A percentile compares a stretch with the other conserved stretches of the same genome.
Evolutionary conservation across 2,797 vertebrate species (phyloP).

Genomic region (Ataeniobius toweri): DNA sequence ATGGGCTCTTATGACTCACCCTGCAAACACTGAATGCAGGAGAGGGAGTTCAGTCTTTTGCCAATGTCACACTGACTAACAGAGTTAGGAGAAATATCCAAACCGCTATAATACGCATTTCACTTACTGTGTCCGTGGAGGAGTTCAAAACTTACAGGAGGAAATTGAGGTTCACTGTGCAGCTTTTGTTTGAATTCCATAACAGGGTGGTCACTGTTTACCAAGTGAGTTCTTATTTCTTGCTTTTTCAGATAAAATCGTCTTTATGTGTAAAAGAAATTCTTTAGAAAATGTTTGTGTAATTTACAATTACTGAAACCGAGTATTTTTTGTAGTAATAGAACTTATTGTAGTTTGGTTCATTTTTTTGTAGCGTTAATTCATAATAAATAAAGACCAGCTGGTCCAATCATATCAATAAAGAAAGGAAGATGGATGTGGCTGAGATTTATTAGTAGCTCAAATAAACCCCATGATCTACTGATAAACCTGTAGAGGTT

Average conservation of each 20-base stretch:
- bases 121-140: constrained; percentile 27
- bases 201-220: not conserved
- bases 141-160: constrained; percentile 32
- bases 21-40: constrained; percentile 62
- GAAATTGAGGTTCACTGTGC: constrained; percentile 23
- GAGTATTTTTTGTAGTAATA: too few species aligned
- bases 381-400: not conserved
- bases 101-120: constrained; percentile 46
- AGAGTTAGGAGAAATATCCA: constrained; percentile 59
- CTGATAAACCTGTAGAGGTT: not conserved
- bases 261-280: constrained; percentile 5
- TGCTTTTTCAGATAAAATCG: constrained; percentile 21
- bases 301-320: not conserved
- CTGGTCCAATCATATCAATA: not conserved
- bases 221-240: constrained; percentile 19
- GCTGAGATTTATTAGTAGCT: too few species aligned
- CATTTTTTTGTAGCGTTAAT: not conserved
- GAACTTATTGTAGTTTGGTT: not conserved
- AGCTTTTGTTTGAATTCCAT: constrained; percentile 13
- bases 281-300: not conserved
- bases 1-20: constrained; percentile 70
- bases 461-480: not conserved
- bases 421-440: not conserved
- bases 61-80: constrained; percentile 70
- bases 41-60: constrained; percentile 69